These are phyloP conservation scores for Rhagonycha fulva DNA, from an alignment of 2,888 invertebrate genomes.

Conservation along the genomic window DNA sequence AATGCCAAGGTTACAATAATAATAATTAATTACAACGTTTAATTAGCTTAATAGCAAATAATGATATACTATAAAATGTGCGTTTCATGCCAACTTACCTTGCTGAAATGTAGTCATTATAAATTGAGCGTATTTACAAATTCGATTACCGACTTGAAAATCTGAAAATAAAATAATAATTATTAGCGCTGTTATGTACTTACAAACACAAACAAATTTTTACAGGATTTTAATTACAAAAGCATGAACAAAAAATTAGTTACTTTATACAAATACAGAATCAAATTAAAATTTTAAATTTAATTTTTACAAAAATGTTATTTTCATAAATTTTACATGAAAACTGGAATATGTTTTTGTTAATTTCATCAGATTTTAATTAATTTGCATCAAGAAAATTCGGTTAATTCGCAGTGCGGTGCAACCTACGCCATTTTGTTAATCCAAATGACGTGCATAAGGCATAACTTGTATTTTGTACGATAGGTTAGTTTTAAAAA, in stretches of 20 bases:
- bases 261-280: background rate
- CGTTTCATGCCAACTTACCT: slow-evolving; percentile 32
- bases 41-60: background rate
- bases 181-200: background rate
- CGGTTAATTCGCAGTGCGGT: too few species aligned
- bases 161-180: background rate
- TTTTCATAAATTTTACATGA: background rate
- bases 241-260: background rate
- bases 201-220: background rate
- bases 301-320: background rate
- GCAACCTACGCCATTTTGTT: too few species aligned
- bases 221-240: background rate
- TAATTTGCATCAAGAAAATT: too few species aligned
- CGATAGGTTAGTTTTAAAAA: too few species aligned
- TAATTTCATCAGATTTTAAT: too few species aligned
- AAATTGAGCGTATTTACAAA: slow-evolving; percentile 4
- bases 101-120: slow-evolving; percentile 42
- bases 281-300: background rate
- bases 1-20: background rate
- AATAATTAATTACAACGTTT: background rate
- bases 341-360: background rate
- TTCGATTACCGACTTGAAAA: background rate
- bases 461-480: too few species aligned
- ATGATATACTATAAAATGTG: background rate
- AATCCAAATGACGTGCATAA: too few species aligned